These are phyloP conservation scores for Venustaconcha ellipsiformis DNA, from an alignment of 1,140 invertebrate species.

Conservation along the genomic window DNA sequence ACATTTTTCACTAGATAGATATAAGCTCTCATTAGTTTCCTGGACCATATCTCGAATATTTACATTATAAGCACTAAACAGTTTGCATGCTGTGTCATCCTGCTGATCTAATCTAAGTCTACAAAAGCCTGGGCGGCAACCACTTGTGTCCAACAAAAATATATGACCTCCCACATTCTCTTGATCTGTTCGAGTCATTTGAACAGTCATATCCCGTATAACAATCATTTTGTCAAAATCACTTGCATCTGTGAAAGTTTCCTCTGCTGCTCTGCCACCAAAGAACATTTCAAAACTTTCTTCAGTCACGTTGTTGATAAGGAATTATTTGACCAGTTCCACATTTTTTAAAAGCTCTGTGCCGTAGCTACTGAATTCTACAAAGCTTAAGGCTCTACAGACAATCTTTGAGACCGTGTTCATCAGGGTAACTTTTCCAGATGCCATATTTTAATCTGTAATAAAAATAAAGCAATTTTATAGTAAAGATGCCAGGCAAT, in stretches of 20 bases:
- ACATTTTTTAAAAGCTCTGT: not conserved
- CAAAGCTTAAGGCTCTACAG: not conserved
- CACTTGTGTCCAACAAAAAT: not conserved
- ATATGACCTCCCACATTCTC: not conserved
- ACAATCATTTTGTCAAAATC: conserved; percentile 2
- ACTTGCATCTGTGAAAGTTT: not conserved
- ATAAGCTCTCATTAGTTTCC: not conserved
- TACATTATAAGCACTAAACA: not conserved
- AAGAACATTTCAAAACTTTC: not conserved
- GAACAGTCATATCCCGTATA: not conserved
- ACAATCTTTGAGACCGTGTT: not conserved
- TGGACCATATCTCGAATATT: not conserved
- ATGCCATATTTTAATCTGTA: not conserved
- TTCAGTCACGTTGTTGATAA: not conserved
- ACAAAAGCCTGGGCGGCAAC: not conserved
- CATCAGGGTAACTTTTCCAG: not conserved
- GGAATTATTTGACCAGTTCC: not conserved
- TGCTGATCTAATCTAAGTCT: not conserved
- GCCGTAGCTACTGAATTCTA: not conserved
- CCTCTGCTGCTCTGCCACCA: conserved; percentile 2
- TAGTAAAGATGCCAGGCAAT: too few species aligned
- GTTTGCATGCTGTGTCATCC: not conserved
- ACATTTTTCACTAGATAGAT: conserved; percentile 1
- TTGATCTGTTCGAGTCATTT: not conserved
- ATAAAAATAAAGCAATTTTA: not conserved